A percentile compares a stretch with the other conserved stretches of the same genome.
These are phyloP conservation scores for Syngnathus acus DNA, from an alignment of 2,797 vertebrate genomes.

Conservation along the genomic window DNA sequence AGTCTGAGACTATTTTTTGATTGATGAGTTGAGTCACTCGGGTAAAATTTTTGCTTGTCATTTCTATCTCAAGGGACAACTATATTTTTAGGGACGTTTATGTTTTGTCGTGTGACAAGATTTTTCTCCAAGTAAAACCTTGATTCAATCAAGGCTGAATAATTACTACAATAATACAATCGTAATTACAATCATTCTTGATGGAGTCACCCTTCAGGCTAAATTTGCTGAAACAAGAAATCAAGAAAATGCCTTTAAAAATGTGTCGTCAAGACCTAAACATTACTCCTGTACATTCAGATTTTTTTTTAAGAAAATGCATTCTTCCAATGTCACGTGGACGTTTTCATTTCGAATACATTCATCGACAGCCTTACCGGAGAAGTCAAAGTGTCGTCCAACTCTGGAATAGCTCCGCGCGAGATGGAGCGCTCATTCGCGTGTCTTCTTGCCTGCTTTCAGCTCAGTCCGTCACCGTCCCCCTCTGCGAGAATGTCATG, in stretches of 20 bases:
- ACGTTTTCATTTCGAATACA: neutral
- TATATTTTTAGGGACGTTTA: neutral
- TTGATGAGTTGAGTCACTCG: neutral
- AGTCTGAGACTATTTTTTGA: neutral
- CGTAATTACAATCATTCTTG: neutral
- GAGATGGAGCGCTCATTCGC: conserved; percentile 8
- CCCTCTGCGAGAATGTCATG: conserved; percentile 42
- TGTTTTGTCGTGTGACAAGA: neutral
- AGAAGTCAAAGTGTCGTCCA: conserved; percentile 34
- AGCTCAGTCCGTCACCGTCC: conserved; percentile 28
- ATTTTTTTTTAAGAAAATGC: neutral
- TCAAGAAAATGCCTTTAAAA: neutral
- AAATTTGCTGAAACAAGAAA: neutral
- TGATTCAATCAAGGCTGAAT: neutral
- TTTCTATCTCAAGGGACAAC: neutral
- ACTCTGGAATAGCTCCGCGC: conserved; percentile 59
- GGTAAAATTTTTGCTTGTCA: neutral
- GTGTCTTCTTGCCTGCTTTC: conserved; percentile 25
- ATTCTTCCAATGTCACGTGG: neutral
- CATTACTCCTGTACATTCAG: neutral
- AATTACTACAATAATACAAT: neutral
- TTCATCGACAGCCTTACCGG: conserved; percentile 45
- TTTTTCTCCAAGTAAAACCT: neutral
- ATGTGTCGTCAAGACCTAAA: neutral
- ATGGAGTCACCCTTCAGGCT: neutral